Evolutionary conservation across 2,888 invertebrate species (phyloP).

Genomic region (Chaitophorus viminalis): DNA sequence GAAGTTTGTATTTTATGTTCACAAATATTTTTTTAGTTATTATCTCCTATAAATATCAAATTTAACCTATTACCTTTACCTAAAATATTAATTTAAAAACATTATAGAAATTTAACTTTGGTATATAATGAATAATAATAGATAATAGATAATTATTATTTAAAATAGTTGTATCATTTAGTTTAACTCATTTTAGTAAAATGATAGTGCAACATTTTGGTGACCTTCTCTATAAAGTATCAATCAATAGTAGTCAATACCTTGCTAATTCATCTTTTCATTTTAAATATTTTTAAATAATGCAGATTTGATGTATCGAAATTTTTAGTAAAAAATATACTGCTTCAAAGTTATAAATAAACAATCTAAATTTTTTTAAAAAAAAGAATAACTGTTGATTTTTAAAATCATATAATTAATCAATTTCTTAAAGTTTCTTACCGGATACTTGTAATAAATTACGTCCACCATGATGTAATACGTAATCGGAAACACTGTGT

Average conservation of each 20-base stretch:
- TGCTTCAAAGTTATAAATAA: no score
- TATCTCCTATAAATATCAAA: no score
- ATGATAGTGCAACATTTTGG: no score
- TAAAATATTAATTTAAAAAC: background rate
- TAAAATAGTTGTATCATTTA: no score
- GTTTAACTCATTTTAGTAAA: background rate
- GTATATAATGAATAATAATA: no score
- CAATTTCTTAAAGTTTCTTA: background rate
- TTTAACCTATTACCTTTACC: no score
- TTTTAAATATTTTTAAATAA: background rate
- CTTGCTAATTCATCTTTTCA: background rate
- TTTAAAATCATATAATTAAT: no score
- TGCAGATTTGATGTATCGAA: background rate
- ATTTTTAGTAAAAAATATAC: background rate
- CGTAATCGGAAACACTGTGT: slow-evolving; percentile 59
- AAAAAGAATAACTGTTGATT: no score
- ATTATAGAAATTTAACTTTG: background rate
- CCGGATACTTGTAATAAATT: slow-evolving; percentile 46
- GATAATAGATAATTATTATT: no score
- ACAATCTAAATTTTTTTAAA: no score
- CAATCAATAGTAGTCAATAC: no score
- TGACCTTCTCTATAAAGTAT: no score
- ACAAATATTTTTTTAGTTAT: background rate
- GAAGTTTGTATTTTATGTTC: background rate
- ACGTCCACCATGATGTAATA: background rate